Evolutionary conservation across 2,113 vertebrate species (phyloP), one percentile per base, ranked within the genome.

Genomic region (Marmota flaviventris): DNA sequence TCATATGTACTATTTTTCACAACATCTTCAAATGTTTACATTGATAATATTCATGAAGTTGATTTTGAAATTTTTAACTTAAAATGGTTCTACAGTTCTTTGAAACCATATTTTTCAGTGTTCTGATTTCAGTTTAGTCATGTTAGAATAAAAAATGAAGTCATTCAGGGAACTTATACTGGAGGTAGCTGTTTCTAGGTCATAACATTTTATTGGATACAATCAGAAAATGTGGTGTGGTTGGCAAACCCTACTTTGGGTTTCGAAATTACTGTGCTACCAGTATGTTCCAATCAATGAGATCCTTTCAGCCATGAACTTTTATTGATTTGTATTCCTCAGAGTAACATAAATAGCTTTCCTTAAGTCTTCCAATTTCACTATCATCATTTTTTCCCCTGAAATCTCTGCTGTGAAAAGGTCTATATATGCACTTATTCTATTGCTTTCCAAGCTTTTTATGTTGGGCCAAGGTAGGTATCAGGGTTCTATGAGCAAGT

Each of bases 271-370:
- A 98, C 97, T 98, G 95, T 95, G 97, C 98, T 98, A 98, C 98
- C 97, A 98, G 96, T 99, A 98, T 98, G 99, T 99, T 99, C 99
- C 99, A 99, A 99, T 99, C 99, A 99, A 98, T 98, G 98, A 98
- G 98, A 99, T 98, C 97, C 98, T 98, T 97, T 99, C 98, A 99
- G 98, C 99, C 98, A 98, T 99, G 98, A 99, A 99, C 98, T 98
- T 98, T 97, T 99, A 99, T 99, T 99, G 99, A 99, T 99, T 99
- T 98, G 96, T 98, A 95, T 98, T 98, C 98, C 97, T 93, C 76
- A 79, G 97, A 92, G 96, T 93, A 97, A 97, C 94, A 97, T 97
- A 97, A 98, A 98, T 97, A 94, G 97, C 97, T 94, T 98, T 98
- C 87, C 96, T 98, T 98, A 98, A 97, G 97, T 98, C 98, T 98